Conservation (phyloP, 2,113 vertebrate genomes). For the Tachysurus vachellii region DNA sequence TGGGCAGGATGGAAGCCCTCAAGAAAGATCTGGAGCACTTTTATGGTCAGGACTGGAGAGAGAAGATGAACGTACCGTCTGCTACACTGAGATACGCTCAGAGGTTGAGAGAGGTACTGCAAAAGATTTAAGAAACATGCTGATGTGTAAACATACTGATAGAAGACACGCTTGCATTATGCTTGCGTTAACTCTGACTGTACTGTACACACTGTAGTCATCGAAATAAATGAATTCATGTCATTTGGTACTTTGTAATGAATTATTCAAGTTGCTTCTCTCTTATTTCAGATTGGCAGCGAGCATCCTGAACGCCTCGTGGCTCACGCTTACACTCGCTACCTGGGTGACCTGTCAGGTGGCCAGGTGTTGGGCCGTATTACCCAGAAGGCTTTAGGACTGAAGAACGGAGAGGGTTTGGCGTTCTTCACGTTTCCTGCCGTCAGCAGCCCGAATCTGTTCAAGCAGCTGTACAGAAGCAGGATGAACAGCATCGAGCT, state of each 20-base stretch:
- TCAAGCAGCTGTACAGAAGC: constrained; percentile 94
- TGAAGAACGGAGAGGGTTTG: constrained; percentile 83
- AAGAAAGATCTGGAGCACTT: constrained; percentile 84
- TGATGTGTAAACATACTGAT: neutral
- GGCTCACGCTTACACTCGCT: constrained; percentile 91
- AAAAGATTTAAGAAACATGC: neutral
- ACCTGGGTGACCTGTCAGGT: constrained; percentile 93
- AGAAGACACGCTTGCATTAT: neutral
- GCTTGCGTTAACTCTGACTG: neutral
- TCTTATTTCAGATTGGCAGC: neutral
- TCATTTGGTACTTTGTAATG: neutral
- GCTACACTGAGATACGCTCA: constrained; percentile 77
- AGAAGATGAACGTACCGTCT: constrained; percentile 73
- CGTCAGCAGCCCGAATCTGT: constrained; percentile 84
- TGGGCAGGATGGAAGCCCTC: constrained; percentile 78
- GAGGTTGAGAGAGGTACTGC: constrained; percentile 70
- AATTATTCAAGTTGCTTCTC: neutral
- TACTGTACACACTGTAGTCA: neutral
- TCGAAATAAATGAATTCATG: neutral
- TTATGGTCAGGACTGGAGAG: constrained; percentile 81
- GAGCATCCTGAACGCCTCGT: constrained; percentile 84
- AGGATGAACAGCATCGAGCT: constrained; percentile 90
- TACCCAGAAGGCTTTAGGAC: constrained; percentile 85
- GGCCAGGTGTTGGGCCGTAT: constrained; percentile 91
- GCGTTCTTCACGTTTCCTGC: constrained; percentile 88